phyloP scores from a whole-genome alignment of 2,113 vertebrate genomes.

The Montifringilla adamsi region DNA sequence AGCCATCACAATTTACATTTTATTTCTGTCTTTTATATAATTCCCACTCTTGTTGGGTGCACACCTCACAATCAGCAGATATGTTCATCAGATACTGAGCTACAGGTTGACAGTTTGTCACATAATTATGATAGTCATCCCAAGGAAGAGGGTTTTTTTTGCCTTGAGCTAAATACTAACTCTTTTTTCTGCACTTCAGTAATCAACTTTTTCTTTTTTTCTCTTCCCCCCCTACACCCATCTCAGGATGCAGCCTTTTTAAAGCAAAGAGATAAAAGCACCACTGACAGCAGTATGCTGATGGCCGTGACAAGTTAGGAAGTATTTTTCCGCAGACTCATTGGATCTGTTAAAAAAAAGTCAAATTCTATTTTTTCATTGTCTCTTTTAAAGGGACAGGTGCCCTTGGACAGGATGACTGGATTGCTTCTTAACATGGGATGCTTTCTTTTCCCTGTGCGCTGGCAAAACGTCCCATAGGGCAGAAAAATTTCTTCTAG shows the following conservation, averaged over 20 bases:
- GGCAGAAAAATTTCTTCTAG: neutral
- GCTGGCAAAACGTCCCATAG: neutral
- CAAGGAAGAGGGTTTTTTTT: neutral
- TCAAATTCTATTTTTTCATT: neutral
- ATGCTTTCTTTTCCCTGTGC: neutral
- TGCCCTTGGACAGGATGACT: neutral
- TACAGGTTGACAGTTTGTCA: conserved; percentile 54
- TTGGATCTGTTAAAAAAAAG: neutral
- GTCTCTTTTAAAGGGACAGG: neutral
- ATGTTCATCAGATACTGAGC: neutral
- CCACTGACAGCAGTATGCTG: conserved; percentile 18
- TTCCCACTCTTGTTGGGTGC: neutral
- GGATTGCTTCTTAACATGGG: neutral
- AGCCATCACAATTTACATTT: neutral
- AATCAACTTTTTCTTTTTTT: conserved; percentile 17
- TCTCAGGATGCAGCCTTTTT: conserved; percentile 22
- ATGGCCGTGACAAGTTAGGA: neutral
- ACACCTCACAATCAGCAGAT: conserved; percentile 3
- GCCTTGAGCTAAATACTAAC: conserved; percentile 51
- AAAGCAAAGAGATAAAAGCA: conserved; percentile 41
- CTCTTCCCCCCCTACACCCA: neutral
- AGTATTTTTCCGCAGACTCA: neutral
- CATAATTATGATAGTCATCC: conserved; percentile 41
- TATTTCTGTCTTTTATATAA: neutral
- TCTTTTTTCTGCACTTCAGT: conserved; percentile 13